These are phyloP conservation scores for Donacobius atricapilla DNA, from an alignment of 2,113 vertebrate species.

Conservation along the genomic window DNA sequence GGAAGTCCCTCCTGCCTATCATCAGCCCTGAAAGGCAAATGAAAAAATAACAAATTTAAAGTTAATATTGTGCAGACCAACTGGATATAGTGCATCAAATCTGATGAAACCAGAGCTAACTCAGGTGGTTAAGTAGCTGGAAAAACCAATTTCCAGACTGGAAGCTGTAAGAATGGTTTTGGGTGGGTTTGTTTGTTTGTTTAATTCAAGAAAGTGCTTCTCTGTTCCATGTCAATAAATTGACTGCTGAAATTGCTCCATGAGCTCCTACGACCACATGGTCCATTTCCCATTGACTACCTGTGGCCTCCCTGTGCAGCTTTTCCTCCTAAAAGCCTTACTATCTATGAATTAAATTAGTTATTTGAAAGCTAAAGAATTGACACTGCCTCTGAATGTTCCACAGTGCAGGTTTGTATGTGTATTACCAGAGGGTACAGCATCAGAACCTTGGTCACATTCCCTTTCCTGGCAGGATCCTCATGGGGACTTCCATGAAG, in stretches of 20 bases:
- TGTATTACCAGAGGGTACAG: neutral
- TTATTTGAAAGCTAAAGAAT: neutral
- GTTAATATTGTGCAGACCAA: neutral
- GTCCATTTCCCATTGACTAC: neutral
- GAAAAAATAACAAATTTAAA: neutral
- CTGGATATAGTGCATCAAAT: neutral
- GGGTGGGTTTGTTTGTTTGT: neutral
- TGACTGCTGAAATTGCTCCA: neutral
- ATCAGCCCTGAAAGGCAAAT: slow-evolving; percentile 73
- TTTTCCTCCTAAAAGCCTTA: neutral
- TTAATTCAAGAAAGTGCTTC: neutral
- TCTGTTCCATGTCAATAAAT: neutral
- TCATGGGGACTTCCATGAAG: neutral
- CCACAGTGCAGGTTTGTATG: too few species aligned
- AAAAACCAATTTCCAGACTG: neutral
- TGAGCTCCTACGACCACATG: neutral
- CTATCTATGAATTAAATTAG: neutral
- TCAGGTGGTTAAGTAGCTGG: neutral
- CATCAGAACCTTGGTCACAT: neutral
- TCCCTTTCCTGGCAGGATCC: neutral
- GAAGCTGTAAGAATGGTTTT: neutral
- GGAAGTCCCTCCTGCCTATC: slow-evolving; percentile 68
- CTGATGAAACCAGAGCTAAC: neutral
- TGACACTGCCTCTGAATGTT: neutral
- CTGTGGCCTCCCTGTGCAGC: neutral